Conservation (phyloP, 2,113 vertebrate genomes). For the Saguinus imperator region DNA sequence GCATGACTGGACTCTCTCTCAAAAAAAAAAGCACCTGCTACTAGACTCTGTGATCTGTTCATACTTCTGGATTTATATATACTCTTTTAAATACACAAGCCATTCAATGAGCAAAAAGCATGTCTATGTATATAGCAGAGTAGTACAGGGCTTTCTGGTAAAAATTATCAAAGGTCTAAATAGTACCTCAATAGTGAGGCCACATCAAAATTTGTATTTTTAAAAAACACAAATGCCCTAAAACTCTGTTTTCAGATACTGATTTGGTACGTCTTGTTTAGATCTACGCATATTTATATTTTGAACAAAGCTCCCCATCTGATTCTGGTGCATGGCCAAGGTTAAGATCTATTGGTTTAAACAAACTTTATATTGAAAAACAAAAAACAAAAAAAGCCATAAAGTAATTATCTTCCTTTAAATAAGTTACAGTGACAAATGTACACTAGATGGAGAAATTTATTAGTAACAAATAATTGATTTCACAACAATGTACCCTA, state of each 20-base stretch:
- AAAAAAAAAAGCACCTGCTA: neutral
- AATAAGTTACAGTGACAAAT: constrained; percentile 23
- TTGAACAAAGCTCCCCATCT: constrained; percentile 12
- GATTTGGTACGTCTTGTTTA: neutral
- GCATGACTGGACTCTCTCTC: too few species aligned
- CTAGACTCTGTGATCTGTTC: neutral
- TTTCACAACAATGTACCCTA: neutral
- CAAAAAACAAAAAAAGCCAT: neutral
- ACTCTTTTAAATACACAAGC: constrained; percentile 1
- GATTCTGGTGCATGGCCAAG: neutral
- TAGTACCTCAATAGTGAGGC: neutral
- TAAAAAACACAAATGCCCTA: neutral
- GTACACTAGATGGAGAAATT: constrained; percentile 19
- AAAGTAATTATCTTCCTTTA: neutral
- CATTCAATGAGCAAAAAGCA: neutral
- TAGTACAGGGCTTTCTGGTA: neutral
- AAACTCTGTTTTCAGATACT: neutral
- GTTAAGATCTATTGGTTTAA: constrained; percentile 43
- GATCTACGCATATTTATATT: neutral
- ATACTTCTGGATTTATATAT: neutral
- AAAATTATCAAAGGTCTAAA: neutral
- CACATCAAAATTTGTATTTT: neutral
- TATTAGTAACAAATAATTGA: neutral
- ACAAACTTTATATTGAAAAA: constrained; percentile 3
- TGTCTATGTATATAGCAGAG: neutral